Percentiles rank a stretch among this genome's conserved stretches.
Evolutionary conservation across 2,113 vertebrate genomes (phyloP).

Genomic region (Scalopus aquaticus): DNA sequence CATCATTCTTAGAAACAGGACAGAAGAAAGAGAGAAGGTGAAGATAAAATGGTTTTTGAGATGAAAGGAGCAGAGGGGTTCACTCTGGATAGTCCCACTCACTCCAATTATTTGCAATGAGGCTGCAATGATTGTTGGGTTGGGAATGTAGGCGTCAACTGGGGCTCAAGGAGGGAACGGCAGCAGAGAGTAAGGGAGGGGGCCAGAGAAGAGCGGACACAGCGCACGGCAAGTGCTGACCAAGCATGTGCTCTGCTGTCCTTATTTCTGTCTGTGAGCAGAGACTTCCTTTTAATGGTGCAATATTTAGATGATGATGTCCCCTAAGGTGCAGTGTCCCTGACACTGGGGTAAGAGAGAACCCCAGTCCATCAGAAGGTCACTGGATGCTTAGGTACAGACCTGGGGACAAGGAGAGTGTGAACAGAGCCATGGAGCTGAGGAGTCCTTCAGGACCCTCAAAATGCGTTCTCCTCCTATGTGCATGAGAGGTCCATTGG

Average conservation of each 20-base stretch:
- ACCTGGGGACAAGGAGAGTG: no score
- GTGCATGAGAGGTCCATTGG: not conserved
- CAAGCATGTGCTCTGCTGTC: not conserved
- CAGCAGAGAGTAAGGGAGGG: not conserved
- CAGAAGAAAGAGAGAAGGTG: not conserved
- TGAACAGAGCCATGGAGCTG: not conserved
- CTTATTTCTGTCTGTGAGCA: not conserved
- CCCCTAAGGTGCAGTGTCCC: not conserved
- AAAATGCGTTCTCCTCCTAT: not conserved
- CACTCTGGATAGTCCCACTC: not conserved
- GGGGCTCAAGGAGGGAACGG: not conserved
- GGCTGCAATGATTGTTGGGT: not conserved
- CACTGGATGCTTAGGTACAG: not conserved
- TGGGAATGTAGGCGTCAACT: not conserved
- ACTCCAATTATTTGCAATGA: not conserved
- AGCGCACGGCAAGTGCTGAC: not conserved
- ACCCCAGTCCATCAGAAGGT: not conserved
- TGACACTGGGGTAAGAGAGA: not conserved
- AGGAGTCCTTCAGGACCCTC: not conserved
- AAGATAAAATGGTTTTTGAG: not conserved
- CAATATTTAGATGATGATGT: not conserved
- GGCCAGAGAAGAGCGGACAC: not conserved
- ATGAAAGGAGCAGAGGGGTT: not conserved
- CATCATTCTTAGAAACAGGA: not conserved
- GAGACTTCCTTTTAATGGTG: not conserved